phyloP scores from a whole-genome alignment of 2,113 vertebrate genomes.

The Connochaetes taurinus region DNA sequence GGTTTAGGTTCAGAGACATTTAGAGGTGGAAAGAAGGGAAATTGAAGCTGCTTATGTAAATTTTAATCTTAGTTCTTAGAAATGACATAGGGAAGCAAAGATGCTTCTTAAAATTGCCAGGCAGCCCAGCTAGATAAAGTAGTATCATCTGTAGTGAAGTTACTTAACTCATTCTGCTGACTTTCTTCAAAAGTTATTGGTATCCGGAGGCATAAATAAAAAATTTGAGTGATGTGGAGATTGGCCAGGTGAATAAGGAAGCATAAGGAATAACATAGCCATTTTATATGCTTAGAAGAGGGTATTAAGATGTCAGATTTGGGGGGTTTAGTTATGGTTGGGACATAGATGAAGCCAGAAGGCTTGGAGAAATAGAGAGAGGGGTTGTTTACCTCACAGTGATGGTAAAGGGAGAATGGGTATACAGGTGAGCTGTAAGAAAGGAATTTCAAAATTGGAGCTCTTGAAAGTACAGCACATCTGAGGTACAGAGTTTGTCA shows the following conservation, averaged over 20 bases:
- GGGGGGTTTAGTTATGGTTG: not conserved
- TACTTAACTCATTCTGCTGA: not conserved
- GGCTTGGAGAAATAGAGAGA: not conserved
- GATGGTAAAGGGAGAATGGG: not conserved
- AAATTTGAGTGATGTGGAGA: not conserved
- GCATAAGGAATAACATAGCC: not conserved
- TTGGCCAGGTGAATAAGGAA: not conserved
- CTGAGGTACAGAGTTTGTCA: not conserved
- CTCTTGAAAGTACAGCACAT: not conserved
- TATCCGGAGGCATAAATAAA: not conserved
- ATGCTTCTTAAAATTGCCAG: constrained; percentile 3
- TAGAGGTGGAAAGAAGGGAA: not conserved
- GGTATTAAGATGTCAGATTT: not conserved
- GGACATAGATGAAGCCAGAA: not conserved
- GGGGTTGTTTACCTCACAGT: not conserved
- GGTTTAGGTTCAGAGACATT: not conserved
- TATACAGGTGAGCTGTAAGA: not conserved
- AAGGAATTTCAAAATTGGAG: not conserved
- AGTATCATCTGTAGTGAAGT: not conserved
- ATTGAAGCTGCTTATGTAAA: not conserved
- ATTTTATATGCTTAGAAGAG: not conserved
- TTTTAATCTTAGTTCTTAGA: not conserved
- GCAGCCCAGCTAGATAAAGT: not conserved
- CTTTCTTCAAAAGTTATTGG: not conserved
- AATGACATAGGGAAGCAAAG: not conserved